Percentiles rank a stretch among this genome's conserved stretches.
Evolutionary conservation across 2,888 invertebrate genomes (phyloP).

Genomic region (Ferdinandea cuprea): DNA sequence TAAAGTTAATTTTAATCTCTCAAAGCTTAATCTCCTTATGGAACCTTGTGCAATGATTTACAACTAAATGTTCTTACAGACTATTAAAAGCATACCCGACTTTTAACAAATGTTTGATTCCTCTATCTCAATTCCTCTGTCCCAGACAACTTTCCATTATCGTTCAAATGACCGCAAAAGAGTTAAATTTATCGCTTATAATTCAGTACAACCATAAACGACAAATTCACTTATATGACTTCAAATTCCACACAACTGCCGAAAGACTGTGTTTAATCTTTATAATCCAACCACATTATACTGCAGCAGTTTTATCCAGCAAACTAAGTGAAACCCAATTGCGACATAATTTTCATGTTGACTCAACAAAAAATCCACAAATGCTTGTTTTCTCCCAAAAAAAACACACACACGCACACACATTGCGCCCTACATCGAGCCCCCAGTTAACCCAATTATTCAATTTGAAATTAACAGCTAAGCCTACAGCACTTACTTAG

Average conservation of each 20-base stretch:
- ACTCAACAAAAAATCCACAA: not conserved
- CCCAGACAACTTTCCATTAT: no score
- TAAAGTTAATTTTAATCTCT: no score
- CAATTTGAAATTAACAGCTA: not conserved
- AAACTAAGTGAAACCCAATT: slow-evolving; percentile 44
- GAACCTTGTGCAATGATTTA: no score
- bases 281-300: slow-evolving; percentile 62
- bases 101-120: no score
- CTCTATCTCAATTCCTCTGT: no score
- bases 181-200: not conserved
- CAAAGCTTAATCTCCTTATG: no score
- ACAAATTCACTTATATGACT: slow-evolving; percentile 20
- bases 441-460: not conserved
- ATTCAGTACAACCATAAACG: not conserved
- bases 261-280: slow-evolving; percentile 53
- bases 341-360: slow-evolving; percentile 41
- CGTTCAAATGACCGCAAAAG: no score
- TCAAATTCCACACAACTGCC: slow-evolving; percentile 21
- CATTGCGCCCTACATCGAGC: not conserved
- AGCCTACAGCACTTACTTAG: slow-evolving; percentile 4
- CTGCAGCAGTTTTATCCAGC: slow-evolving; percentile 64
- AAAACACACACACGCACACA: no score
- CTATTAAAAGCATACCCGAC: no score
- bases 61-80: no score
- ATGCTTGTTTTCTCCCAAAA: not conserved